Evolutionary conservation across 2,797 vertebrate genomes (phyloP).

Genomic region (Novumbra hubbsi): DNA sequence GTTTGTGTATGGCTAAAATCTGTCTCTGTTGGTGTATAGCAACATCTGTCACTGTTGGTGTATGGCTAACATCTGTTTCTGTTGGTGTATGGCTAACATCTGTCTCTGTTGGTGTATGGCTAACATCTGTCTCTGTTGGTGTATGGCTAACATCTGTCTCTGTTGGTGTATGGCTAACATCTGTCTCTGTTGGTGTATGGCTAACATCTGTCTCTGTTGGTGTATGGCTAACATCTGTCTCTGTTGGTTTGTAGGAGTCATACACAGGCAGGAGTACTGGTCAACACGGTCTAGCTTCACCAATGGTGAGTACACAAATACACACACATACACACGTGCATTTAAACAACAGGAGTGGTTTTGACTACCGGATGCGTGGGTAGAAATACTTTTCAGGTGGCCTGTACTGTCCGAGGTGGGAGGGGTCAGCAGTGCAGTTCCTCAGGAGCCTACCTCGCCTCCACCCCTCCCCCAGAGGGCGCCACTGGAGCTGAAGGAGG

Average conservation of each 20-base stretch:
- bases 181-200: neutral
- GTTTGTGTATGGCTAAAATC: neutral
- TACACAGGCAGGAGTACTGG: conserved; percentile 23
- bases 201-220: too few species aligned
- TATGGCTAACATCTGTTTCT: neutral
- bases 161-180: neutral
- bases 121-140: too few species aligned
- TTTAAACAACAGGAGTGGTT: neutral
- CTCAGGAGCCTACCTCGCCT: neutral
- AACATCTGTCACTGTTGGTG: neutral
- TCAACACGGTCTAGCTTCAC: neutral
- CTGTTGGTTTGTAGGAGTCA: neutral
- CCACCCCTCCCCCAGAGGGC: conserved; percentile 24
- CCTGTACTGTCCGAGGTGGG: too few species aligned
- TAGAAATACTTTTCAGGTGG: too few species aligned
- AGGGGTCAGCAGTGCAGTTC: neutral
- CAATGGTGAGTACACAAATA: neutral
- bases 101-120: neutral
- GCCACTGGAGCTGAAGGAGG: conserved; percentile 76
- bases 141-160: neutral
- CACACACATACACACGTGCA: conserved; percentile 4
- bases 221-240: neutral
- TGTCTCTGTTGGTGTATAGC: neutral
- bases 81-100: neutral
- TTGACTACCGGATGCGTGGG: neutral